Conservation (phyloP, 2,888 invertebrate species). For the Apoda limacodes region DNA sequence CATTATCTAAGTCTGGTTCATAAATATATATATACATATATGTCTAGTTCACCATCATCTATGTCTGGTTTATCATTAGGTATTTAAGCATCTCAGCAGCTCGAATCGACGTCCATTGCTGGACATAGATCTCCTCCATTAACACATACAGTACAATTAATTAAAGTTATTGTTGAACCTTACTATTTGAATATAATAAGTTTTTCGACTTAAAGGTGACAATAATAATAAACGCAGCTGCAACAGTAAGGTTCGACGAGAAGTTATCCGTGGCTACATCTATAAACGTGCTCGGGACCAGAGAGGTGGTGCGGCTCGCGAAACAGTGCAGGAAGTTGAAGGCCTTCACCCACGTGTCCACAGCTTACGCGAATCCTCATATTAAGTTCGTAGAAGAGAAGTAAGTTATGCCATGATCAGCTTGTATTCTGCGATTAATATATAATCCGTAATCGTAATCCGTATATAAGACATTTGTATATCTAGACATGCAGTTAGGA, state of each 20-base stretch:
- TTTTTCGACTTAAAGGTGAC: conserved; percentile 36
- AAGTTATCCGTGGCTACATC: conserved; percentile 78
- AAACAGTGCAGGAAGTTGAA: conserved; percentile 78
- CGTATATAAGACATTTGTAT: not conserved
- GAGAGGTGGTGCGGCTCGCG: conserved; percentile 77
- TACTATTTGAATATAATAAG: no score
- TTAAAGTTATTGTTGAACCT: no score
- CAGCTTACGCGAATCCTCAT: conserved; percentile 76
- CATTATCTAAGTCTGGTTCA: no score
- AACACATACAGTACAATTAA: no score
- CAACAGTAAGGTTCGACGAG: conserved; percentile 80
- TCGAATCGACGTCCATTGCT: no score
- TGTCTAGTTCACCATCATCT: no score
- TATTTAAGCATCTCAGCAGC: no score
- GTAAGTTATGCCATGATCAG: conserved; percentile 38
- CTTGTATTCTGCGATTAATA: no score
- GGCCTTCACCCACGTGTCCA: conserved; percentile 61
- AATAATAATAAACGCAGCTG: conserved; percentile 55
- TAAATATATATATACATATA: no score
- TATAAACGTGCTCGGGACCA: conserved; percentile 84
- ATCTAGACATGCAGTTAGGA: no score
- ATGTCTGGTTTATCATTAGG: no score
- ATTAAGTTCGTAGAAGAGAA: conserved; percentile 79
- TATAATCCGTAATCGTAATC: not conserved
- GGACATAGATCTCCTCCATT: no score